A percentile compares a stretch with the other conserved stretches of the same genome.
Evolutionary conservation across 2,113 vertebrate species (phyloP).

Genomic region (Bubo blakistoni): DNA sequence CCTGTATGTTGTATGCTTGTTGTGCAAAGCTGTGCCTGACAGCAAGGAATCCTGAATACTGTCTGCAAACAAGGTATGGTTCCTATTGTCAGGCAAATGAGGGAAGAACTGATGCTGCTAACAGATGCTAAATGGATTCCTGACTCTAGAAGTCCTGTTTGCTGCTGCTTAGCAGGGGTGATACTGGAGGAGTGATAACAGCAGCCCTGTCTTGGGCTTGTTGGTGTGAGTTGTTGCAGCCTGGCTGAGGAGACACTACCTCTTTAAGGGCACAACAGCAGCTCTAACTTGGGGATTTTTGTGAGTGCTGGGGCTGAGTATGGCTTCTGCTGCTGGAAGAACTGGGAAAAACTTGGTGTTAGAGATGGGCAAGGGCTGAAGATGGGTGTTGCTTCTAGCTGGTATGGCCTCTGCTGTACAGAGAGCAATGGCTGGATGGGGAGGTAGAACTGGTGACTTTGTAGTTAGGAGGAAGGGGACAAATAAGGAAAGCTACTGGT

Average conservation of each 20-base stretch:
- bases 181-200: background rate
- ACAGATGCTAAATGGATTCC: background rate
- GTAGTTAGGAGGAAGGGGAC: background rate
- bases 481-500: background rate
- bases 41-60: too few species aligned
- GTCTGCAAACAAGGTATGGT: background rate
- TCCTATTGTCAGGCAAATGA: too few species aligned
- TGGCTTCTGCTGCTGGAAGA: background rate
- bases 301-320: background rate
- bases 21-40: accelerated
- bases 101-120: background rate
- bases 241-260: too few species aligned
- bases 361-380: background rate
- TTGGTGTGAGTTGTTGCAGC: background rate
- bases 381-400: background rate
- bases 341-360: background rate
- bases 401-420: background rate
- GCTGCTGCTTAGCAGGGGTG: background rate
- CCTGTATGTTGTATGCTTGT: accelerated
- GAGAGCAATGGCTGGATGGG: background rate
- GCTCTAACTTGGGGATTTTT: too few species aligned
- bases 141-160: background rate
- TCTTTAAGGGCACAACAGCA: background rate
- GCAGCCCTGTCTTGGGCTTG: background rate
- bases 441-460: background rate